Base-by-base conservation (phyloP, 2,113 vertebrate species). In the Myotis yumanensis region DNA sequence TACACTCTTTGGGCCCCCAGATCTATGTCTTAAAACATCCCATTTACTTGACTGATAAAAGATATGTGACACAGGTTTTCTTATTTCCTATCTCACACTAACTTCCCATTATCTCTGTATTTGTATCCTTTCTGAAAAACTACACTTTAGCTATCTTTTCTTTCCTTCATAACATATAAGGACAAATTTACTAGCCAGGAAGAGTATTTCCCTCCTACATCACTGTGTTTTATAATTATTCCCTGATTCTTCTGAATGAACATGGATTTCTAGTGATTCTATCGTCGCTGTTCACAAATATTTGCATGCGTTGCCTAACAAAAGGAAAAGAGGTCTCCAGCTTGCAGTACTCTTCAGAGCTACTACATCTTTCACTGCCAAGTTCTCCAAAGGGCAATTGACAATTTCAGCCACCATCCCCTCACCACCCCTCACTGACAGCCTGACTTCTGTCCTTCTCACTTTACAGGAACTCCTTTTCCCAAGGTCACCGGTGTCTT, bases 401-500 rank as follows among this genome's bases (percentile, higher is more conserved):
- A 54, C 16, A 75, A 5, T 25, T 52, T 48, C 8, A 85, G 59
- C 11, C 14, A 35, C 30, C 32, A 23, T 77, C 64, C 11, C 32
- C 6, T 86, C 32, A 73, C 48, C 11, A 48, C 4, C 23, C 4
- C 25, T 95, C 62, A 71, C 35, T 62, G 57, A 95, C 8, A 83
- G 30, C 57, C 23, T 5, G 37, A 59, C 66, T 77, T 90, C 57
- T 48, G 4, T 84, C 68, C 77, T 95, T 73, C 32, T 40, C 51
- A 48, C 37, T 71, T 73, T 89, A 59, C 32, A 71, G 62, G 23
- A 85, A 83, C 28, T 90, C 6, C 32, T 89, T 80, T 87, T 57
- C 59, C 46, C 59, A 88, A 73, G 87, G 81, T 95, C 86, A 89
- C 40, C 37, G 73, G 28, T 83, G 32, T 69, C 66, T 87, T 93